These are phyloP conservation scores for Cinclus cinclus DNA, from an alignment of 2,113 vertebrate genomes.

Conservation along the genomic window DNA sequence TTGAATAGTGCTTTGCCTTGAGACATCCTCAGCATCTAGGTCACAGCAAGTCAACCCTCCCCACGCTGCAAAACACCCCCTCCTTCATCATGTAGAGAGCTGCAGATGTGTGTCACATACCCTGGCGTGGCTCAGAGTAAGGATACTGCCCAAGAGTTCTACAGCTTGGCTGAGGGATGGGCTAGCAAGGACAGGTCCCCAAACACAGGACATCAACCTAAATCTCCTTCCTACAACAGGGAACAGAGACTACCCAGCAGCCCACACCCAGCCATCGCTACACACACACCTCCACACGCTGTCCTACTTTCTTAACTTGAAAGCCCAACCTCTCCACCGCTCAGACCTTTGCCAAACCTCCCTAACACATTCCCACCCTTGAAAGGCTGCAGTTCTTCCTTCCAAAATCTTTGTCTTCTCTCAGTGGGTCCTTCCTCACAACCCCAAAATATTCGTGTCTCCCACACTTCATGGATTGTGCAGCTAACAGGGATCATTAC, in stretches of 20 bases:
- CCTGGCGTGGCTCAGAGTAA: accelerated
- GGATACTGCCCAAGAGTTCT: background rate
- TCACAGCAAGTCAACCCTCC: background rate
- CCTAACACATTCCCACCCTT: background rate
- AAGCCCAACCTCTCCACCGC: background rate
- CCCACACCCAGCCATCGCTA: background rate
- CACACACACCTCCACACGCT: accelerated
- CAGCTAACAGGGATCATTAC: background rate
- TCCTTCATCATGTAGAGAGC: accelerated
- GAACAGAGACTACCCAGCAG: background rate
- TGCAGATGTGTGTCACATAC: accelerated
- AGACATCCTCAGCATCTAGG: background rate
- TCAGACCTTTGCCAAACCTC: background rate
- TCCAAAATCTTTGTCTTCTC: background rate
- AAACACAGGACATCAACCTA: background rate
- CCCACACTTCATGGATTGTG: background rate
- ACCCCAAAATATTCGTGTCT: background rate
- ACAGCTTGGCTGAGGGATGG: accelerated
- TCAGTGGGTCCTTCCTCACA: background rate
- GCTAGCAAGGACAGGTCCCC: background rate
- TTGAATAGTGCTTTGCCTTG: background rate
- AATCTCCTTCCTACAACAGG: background rate
- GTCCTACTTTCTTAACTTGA: background rate
- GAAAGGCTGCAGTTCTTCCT: background rate
- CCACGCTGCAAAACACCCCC: accelerated